phyloP scores from a whole-genome alignment of 2,113 vertebrate species.

The Zingel zingel region DNA sequence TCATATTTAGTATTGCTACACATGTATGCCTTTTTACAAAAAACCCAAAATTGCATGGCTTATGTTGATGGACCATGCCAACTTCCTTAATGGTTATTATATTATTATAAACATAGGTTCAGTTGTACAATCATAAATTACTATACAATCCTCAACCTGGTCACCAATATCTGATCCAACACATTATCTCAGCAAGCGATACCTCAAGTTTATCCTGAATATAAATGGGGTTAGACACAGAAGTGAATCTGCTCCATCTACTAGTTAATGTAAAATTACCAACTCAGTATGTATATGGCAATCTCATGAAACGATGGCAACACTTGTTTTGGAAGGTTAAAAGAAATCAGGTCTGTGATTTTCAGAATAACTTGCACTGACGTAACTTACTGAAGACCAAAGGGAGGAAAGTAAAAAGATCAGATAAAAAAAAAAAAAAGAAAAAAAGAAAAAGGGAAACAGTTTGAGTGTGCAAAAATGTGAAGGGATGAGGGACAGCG shows the following conservation, averaged over 20 bases:
- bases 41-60: conserved; percentile 55
- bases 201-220: conserved; percentile 12
- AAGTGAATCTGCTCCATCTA: conserved; percentile 7
- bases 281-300: neutral
- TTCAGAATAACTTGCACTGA: conserved; percentile 18
- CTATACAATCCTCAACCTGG: conserved; percentile 66
- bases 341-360: neutral
- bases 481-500: conserved; percentile 49
- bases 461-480: conserved; percentile 63
- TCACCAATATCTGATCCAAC: conserved; percentile 48
- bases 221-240: neutral
- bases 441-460: conserved; percentile 69
- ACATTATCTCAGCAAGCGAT: conserved; percentile 9
- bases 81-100: conserved; percentile 38
- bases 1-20: conserved; percentile 55
- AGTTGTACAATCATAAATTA: conserved; percentile 70
- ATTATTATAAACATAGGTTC: conserved; percentile 59
- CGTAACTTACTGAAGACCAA: conserved; percentile 49
- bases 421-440: conserved; percentile 47
- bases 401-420: conserved; percentile 57
- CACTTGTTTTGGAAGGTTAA: conserved; percentile 17
- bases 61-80: conserved; percentile 31
- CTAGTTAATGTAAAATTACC: neutral
- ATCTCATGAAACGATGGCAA: conserved; percentile 16
- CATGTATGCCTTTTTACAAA: conserved; percentile 59